These are phyloP conservation scores for Colostygia pectinataria DNA, from an alignment of 2,888 invertebrate species.

Conservation along the genomic window DNA sequence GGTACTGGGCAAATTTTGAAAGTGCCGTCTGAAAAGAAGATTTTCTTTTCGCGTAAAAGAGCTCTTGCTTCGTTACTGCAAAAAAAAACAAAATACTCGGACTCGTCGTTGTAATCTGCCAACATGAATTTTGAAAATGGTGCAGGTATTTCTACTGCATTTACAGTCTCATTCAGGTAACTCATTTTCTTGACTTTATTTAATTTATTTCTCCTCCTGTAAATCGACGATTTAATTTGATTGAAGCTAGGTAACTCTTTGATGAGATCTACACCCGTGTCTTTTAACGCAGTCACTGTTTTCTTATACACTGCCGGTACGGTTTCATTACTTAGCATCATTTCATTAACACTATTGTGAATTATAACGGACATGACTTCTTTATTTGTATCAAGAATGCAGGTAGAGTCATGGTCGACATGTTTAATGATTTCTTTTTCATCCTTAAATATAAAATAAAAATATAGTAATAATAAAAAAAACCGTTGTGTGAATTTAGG, in stretches of 20 bases:
- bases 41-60: slow-evolving; percentile 15
- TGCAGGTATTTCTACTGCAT: slow-evolving; percentile 8
- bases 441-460: neutral
- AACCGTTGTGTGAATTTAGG: slow-evolving; percentile 12
- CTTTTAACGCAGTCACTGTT: slow-evolving; percentile 13
- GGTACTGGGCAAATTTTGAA: slow-evolving; percentile 18
- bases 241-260: slow-evolving; percentile 12
- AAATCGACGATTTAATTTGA: slow-evolving; percentile 10
- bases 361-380: slow-evolving; percentile 20
- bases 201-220: slow-evolving; percentile 19
- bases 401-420: slow-evolving; percentile 19
- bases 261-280: slow-evolving; percentile 12
- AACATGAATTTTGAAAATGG: slow-evolving; percentile 15
- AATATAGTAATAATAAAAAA: neutral
- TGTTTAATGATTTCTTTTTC: slow-evolving; percentile 11
- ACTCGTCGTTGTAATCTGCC: slow-evolving; percentile 15
- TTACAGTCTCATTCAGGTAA: slow-evolving; percentile 7
- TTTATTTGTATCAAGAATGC: slow-evolving; percentile 21
- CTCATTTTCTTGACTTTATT: slow-evolving; percentile 8
- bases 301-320: slow-evolving; percentile 10
- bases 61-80: slow-evolving; percentile 8
- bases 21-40: slow-evolving; percentile 7
- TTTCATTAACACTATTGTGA: slow-evolving; percentile 21
- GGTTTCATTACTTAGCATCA: slow-evolving; percentile 15
- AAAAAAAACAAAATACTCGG: slow-evolving; percentile 9